Percentiles rank a stretch among this genome's conserved stretches.
Conservation (phyloP, 2,797 vertebrate species). For the Argentina silus region DNA sequence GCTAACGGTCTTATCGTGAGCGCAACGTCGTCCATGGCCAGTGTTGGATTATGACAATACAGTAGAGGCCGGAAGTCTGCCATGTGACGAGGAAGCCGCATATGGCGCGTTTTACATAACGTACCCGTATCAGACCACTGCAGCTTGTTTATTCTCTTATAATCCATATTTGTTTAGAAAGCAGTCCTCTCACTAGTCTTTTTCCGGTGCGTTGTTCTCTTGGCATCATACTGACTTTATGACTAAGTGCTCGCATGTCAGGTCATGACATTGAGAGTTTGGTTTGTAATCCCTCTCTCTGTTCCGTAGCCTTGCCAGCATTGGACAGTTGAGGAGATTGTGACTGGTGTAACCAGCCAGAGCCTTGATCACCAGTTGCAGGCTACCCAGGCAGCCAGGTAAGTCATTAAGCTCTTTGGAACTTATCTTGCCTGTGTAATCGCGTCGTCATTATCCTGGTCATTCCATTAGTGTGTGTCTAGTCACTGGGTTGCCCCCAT, state of each 20-base stretch:
- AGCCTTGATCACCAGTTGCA: slow-evolving; percentile 83
- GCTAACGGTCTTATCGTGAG: no score
- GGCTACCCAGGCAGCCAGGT: slow-evolving; percentile 93
- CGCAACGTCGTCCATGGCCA: no score
- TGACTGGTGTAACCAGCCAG: slow-evolving; percentile 81
- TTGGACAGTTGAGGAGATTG: slow-evolving; percentile 91
- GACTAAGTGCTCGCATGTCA: not conserved
- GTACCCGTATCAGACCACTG: no score
- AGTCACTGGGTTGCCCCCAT: no score
- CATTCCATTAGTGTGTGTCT: no score
- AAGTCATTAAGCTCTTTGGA: slow-evolving; percentile 23
- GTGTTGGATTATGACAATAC: not conserved
- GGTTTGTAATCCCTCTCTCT: slow-evolving; percentile 30
- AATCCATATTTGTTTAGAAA: slow-evolving; percentile 64
- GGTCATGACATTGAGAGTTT: not conserved
- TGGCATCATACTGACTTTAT: not conserved
- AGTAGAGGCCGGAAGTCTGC: not conserved
- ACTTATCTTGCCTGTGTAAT: not conserved
- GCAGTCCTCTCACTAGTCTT: not conserved
- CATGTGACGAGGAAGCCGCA: no score
- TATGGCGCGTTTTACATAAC: no score
- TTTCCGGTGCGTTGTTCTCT: not conserved
- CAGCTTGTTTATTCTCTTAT: not conserved
- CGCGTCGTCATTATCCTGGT: no score
- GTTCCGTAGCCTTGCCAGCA: slow-evolving; percentile 73